Base-by-base conservation (phyloP, 1,140 invertebrate species). In the Oreohelix idahoensis region DNA sequence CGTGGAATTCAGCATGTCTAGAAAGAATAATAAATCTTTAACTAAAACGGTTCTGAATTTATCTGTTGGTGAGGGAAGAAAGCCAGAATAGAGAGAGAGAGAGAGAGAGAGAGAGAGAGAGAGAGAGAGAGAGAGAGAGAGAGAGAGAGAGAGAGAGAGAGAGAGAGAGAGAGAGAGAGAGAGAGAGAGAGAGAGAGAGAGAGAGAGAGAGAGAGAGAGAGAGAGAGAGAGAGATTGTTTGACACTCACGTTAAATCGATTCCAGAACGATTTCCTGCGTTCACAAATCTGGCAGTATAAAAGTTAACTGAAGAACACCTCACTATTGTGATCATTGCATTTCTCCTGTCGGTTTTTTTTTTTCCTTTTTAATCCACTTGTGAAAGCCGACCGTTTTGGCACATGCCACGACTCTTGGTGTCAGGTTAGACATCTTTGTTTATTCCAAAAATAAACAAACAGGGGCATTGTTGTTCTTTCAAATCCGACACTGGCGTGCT, bases 361-460 rank as follows among this genome's bases (percentile, higher is more conserved):
- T 58, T 58, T 23, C 53, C 53, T n/a, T 58, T 49, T 49, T 11
- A 49, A 49, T 17, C 45, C 45, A 8, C 45, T 15, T 58, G 36
- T 39, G 38, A 39, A 74, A 39, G 2, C 38, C 38, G 63, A 66
- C 1, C 63, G 4, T 29, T 15, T 20, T 73, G 20, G 71, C 71
- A 73, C 71, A 73, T 73, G 71, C 71, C 71, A 73, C 0, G 4
- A 10, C 38, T 11, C 71, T 26, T 42, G 71, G n/a, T 32, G 29
- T 66, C 63, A 66, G 8, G n/a, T 32, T 29, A 66, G 63, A 42
- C 71, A 73, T 39, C 38, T 45, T 42, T 26, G 71, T 42, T 73
- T 73, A 73, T 73, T 29, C 38, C 26, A 73, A 73, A 73, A 73
- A 73, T 73, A 73, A 73, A 73, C 71, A 73, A 73, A 42, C 2